Evolutionary conservation across 2,113 vertebrate genomes (phyloP), one percentile per base, ranked within the genome.

Genomic region (Hypocryptadius cinnamomeus): DNA sequence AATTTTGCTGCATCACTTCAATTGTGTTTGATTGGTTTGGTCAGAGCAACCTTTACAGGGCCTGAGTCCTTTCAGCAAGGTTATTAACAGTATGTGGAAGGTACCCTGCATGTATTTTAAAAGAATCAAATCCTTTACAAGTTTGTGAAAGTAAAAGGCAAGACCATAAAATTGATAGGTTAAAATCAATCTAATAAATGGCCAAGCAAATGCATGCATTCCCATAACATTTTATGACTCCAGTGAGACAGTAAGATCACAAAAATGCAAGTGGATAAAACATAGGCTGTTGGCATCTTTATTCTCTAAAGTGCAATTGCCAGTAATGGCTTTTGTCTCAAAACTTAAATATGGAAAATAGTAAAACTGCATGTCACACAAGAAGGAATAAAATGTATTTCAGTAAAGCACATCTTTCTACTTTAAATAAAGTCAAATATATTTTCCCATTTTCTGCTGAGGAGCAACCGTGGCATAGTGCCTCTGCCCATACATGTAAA

Each of bases 111-210:
- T 45, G 47, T 48, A 78, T 91, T 92, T 87, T 37, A 85, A 80
- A 73, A 37, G 4, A 61, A 90, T 17, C 3, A 72, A 66, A 54
- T 60, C 8, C 3, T 51, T 71, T 60, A 82, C 22, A 30, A 23
- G 24, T 74, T 79, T 59, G 23, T 84, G 73, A 76, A 87, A 78
- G 42, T 65, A 86, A 79, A 90, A 85, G 23, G 33, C 35, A 47
- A 78, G 54, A 27, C 13, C 54, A 18, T 64, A 85, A 84, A 81
- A 56, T 11, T 37, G 17, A 82, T 72, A 85, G 69, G 37, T 78
- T 95, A 76, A 94, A 93, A 90, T 89, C 33, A 72, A 87, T 85
- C 51, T 90, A 90, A 24, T 35, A 93, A 91, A 11, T 45, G 37
- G 44, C 33, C 60, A 63, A 76, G 61, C 44, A 85, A 85, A 91